Evolutionary conservation across 2,888 invertebrate species (phyloP), one percentile per base, ranked within the genome.

Genomic region (Folsomia manolachei): DNA sequence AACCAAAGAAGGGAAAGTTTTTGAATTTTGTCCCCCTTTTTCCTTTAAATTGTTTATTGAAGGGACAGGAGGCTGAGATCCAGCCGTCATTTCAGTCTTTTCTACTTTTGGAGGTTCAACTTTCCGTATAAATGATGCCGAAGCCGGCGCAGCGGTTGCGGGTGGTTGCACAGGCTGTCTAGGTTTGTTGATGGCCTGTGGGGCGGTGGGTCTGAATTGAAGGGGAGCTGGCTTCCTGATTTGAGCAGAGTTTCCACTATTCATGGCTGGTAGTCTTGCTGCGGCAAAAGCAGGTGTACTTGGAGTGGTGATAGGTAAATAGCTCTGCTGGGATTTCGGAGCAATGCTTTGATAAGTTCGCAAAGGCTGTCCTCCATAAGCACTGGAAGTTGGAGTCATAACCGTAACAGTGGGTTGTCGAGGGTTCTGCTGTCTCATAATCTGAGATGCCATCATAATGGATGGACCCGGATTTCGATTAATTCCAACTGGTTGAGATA

Each of bases 1-100:
- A 27, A 94, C 92, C 66, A 94, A 85, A 0, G 94, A 94, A 0
- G 94, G 94, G 84, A 90, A 94, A 0, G 93, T 94, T 83, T 93
- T 91, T n/a, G n/a, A n/a, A n/a, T n/a, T n/a, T n/a, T n/a, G n/a
- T n/a, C n/a, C n/a, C n/a, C n/a, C n/a, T n/a, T n/a, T n/a, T n/a
- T n/a, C n/a, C n/a, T n/a, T n/a, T n/a, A n/a, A n/a, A n/a, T n/a
- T n/a, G n/a, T n/a, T n/a, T n/a, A n/a, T n/a, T n/a, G n/a, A n/a
- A n/a, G n/a, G n/a, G n/a, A n/a, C n/a, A n/a, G n/a, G n/a, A n/a
- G n/a, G 51, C 51, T 51, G 51, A 18, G 51, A 11, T 18, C 51
- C 51, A 51, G 51, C 51, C 9, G 51, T 51, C 9, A 51, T 51
- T 51, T 51, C 9, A 51, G 51, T 51, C 9, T 18, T 18, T 11